A percentile compares a stretch with the other conserved stretches of the same genome.
These are phyloP conservation scores for Pandion haliaetus DNA, from an alignment of 2,113 vertebrate genomes.

Conservation along the genomic window DNA sequence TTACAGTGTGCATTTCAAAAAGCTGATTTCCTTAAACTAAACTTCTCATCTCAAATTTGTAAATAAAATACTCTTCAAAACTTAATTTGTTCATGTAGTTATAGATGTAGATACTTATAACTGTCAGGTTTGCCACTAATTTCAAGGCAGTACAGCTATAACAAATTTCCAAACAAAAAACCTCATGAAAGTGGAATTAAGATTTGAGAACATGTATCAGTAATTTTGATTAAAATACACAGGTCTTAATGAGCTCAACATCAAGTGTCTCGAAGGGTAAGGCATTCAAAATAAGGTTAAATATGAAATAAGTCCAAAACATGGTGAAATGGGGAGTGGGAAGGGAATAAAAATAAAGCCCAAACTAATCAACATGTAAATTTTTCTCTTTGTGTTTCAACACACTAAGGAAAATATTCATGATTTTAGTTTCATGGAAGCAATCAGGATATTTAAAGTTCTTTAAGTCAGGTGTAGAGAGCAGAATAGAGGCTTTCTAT, in stretches of 20 bases:
- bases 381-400: neutral
- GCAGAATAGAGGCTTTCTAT: neutral
- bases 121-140: neutral
- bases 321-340: neutral
- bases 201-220: neutral
- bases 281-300: neutral
- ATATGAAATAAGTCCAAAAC: neutral
- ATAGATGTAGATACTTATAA: neutral
- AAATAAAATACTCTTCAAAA: neutral
- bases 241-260: neutral
- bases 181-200: neutral
- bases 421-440: neutral
- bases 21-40: neutral
- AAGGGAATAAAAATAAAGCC: neutral
- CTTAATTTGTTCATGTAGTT: neutral
- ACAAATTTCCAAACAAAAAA: neutral
- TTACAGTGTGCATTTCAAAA: neutral
- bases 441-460: neutral
- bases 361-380: neutral
- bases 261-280: neutral
- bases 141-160: neutral
- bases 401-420: neutral
- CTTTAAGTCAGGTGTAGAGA: neutral
- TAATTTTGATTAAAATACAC: neutral
- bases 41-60: neutral